Evolutionary conservation across 2,797 vertebrate species (phyloP).

Genomic region (Acrocephalus scirpaceus): DNA sequence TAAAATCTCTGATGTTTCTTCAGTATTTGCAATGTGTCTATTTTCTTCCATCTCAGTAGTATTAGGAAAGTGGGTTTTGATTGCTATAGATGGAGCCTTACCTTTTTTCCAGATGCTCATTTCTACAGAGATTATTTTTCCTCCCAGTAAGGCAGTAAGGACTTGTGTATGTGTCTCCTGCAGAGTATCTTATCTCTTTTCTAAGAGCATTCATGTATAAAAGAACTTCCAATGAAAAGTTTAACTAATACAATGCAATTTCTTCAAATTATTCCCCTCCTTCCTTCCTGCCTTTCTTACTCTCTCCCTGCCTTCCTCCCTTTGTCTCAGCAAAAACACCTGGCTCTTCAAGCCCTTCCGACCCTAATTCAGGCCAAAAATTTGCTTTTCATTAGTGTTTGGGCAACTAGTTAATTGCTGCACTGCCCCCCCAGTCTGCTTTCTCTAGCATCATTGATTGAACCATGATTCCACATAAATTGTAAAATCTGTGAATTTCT

Average conservation of each 20-base stretch:
- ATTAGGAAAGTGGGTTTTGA: background rate
- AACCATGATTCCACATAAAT: background rate
- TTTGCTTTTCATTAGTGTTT: background rate
- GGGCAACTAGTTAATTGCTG: background rate
- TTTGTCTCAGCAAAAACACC: background rate
- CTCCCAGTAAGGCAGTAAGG: background rate
- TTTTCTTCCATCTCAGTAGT: background rate
- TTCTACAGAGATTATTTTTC: background rate
- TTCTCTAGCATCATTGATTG: background rate
- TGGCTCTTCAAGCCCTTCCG: background rate
- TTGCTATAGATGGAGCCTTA: background rate
- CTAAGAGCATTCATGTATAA: accelerated
- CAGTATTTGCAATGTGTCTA: background rate
- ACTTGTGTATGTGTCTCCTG: background rate
- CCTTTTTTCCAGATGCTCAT: background rate
- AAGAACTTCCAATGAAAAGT: background rate
- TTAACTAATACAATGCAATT: background rate
- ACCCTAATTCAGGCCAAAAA: background rate
- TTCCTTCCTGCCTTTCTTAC: background rate
- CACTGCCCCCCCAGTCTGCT: background rate
- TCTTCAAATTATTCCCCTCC: background rate
- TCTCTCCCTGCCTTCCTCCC: background rate
- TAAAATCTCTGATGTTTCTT: background rate
- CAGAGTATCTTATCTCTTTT: background rate
- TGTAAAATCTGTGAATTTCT: background rate